Percentiles rank a stretch among this genome's conserved stretches.
Conservation (phyloP, 1,140 invertebrate genomes). For the Spodoptera frugiperda region DNA sequence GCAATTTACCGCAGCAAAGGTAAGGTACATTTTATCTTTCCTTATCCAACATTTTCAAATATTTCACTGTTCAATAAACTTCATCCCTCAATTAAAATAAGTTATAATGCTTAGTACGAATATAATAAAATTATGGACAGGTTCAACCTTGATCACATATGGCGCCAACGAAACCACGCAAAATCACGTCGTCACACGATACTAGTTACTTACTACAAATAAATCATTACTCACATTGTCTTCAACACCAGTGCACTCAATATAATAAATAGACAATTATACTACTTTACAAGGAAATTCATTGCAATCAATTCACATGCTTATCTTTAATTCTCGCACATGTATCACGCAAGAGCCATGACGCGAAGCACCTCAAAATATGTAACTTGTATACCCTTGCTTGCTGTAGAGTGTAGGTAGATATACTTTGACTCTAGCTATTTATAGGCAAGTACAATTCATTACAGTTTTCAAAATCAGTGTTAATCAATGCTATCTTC, state of each 20-base stretch:
- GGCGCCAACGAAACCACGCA: slow-evolving; percentile 21
- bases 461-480: slow-evolving; percentile 17
- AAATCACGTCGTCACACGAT: slow-evolving; percentile 33
- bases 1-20: too few species aligned
- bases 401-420: not conserved
- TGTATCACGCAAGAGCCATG: slow-evolving; percentile 51
- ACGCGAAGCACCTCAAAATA: slow-evolving; percentile 54
- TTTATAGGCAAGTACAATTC: slow-evolving; percentile 27
- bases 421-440: slow-evolving; percentile 19
- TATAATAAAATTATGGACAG: slow-evolving; percentile 21
- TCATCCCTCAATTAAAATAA: not conserved
- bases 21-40: too few species aligned
- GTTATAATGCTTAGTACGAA: slow-evolving; percentile 7
- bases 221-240: slow-evolving; percentile 31
- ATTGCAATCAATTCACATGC: slow-evolving; percentile 45
- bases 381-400: slow-evolving; percentile 16
- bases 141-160: slow-evolving; percentile 26
- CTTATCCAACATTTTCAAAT: not conserved
- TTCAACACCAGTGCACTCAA: slow-evolving; percentile 50
- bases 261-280: slow-evolving; percentile 58
- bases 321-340: slow-evolving; percentile 38
- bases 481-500: not conserved
- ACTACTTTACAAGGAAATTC: slow-evolving; percentile 53
- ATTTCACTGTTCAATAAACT: not conserved
- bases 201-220: slow-evolving; percentile 29